Conservation (phyloP, 2,113 vertebrate species). For the Thymallus thymallus region DNA sequence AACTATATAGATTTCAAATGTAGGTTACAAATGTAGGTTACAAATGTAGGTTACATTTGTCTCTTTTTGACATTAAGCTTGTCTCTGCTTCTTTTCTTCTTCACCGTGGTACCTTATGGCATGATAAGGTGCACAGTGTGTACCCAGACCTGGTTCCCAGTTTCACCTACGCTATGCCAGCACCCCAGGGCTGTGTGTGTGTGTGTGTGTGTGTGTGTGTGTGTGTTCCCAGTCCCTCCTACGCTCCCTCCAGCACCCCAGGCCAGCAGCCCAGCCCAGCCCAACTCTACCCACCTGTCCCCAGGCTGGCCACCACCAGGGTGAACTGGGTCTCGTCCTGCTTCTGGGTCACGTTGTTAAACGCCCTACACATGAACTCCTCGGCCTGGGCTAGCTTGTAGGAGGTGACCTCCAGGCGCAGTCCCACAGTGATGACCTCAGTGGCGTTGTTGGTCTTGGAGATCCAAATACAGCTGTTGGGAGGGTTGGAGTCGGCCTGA, state of each 20-base stretch:
- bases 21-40: background rate
- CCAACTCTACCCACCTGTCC: slow-evolving; percentile 71
- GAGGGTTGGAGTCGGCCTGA: slow-evolving; percentile 92
- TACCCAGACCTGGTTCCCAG: background rate
- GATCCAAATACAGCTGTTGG: slow-evolving; percentile 91
- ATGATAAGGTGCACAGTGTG: background rate
- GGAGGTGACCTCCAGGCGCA: slow-evolving; percentile 79
- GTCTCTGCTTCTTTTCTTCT: background rate
- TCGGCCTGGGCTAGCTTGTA: slow-evolving; percentile 77
- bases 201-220: slow-evolving; percentile 5
- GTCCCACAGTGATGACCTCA: slow-evolving; percentile 81
- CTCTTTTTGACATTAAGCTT: too few species aligned
- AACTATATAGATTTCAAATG: background rate
- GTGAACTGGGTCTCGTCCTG: slow-evolving; percentile 86
- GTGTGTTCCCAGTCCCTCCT: background rate
- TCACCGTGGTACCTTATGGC: background rate
- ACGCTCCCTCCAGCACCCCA: background rate
- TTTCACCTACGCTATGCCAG: background rate
- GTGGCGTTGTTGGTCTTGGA: slow-evolving; percentile 79
- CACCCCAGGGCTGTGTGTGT: background rate
- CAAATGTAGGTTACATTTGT: too few species aligned
- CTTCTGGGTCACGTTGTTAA: slow-evolving; percentile 89
- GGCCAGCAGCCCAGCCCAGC: background rate
- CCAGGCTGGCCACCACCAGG: slow-evolving; percentile 81
- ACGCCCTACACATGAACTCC: slow-evolving; percentile 86